Evolutionary conservation across 2,797 vertebrate species (phyloP), one percentile per base, ranked within the genome.

Genomic region (Pseudomugil gertrudae): DNA sequence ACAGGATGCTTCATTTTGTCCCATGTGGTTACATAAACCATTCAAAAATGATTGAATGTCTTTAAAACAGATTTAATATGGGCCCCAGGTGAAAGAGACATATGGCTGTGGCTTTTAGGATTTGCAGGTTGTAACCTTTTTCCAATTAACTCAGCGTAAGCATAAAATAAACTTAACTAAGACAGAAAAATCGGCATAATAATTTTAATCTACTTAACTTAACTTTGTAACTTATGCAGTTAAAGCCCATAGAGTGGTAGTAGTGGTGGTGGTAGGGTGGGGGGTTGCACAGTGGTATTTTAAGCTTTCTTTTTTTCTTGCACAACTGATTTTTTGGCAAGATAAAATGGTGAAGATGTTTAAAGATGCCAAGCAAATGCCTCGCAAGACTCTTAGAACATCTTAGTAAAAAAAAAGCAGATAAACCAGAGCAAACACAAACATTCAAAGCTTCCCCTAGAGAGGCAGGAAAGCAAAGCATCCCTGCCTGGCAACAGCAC

Each of bases 401-500:
- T 80, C 60, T 72, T 14, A 32, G 62, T 3, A 13, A 70, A 71
- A 17, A 8, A 23, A n/a, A 7, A 23, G 60, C 40, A 63, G 58
- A 23, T 72, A 71, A 80, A 65, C 69, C 54, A 79, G 71, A 72
- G 66, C 72, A 81, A 80, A 89, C 48, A 71, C 47, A 83, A 83
- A 86, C 63, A 76, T 71, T 66, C n/a, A 57, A 74, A 72, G 52
- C 26, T 60, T 58, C 64, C 80, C 80, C 86, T 71, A 33, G 82
- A 88, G 88, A 83, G 40, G 26, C 21, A 61, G 76, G 36, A 75
- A 74, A 72, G 78, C 70, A 66, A 80, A 76, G 76, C 69, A 38
- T 52, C 62, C 68, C 50, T 81, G 74, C 84, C 80, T 84, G 79
- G 86, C 80, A 89, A 87, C 87, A 75, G 74, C 64, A 48, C 55